phyloP scores from a whole-genome alignment of 2,113 vertebrate species.

The Chamaetylas fuelleborni region DNA sequence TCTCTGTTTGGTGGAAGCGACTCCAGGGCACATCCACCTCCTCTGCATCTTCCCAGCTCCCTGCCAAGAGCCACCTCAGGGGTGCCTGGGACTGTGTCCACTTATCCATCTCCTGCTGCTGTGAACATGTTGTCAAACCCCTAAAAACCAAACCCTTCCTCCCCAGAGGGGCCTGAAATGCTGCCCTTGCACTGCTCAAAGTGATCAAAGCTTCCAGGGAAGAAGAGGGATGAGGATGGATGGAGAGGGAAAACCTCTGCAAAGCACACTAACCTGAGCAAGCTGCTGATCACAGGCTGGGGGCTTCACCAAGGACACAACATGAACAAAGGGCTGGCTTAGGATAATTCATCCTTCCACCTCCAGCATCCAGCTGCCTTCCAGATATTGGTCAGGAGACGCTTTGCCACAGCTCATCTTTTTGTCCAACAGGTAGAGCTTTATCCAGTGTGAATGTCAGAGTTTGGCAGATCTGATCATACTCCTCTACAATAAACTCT shows the following conservation, averaged over 20 bases:
- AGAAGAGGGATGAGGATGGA: not conserved
- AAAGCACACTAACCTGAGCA: not conserved
- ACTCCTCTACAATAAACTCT: not conserved
- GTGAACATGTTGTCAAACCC: rapidly evolving
- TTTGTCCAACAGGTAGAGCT: not conserved
- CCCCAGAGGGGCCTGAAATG: not conserved
- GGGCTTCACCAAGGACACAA: not conserved
- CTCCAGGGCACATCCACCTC: not conserved
- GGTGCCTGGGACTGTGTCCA: too few species aligned
- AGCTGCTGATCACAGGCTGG: not conserved
- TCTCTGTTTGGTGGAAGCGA: not conserved
- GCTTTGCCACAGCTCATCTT: not conserved
- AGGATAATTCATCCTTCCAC: not conserved
- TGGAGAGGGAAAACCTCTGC: not conserved
- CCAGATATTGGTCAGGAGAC: not conserved
- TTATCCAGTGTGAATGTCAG: not conserved
- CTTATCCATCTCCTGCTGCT: not conserved
- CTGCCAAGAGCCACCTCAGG: not conserved
- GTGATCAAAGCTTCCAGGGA: not conserved
- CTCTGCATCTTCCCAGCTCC: not conserved
- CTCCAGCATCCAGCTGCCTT: not conserved
- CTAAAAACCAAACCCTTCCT: not conserved
- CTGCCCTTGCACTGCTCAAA: not conserved
- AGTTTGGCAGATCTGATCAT: not conserved
- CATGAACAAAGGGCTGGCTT: not conserved